Evolutionary conservation across 1,140 invertebrate species (phyloP), one percentile per base, ranked within the genome.

Genomic region (Drosophila kepulauana): DNA sequence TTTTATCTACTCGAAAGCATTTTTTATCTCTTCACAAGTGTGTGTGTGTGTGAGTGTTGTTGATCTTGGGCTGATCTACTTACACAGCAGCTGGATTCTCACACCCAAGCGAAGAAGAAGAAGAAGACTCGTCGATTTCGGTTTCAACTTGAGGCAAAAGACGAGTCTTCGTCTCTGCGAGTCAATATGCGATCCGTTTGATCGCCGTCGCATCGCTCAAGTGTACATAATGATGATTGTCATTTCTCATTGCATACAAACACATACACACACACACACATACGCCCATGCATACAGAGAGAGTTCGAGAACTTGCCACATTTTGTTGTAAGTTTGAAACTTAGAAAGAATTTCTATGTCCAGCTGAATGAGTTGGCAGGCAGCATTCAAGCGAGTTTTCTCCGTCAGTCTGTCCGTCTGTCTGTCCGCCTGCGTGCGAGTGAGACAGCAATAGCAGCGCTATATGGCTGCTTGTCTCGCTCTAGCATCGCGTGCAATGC

Each of bases 141-240:
- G 67, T 82, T 82, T 79, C 64, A 73, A 62, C 64, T 66, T 64
- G 57, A 79, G 74, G 38, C n/a, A 73, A 56, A 25, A 59, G 45
- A 41, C 35, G 58, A 46, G 16, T 43, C 63, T 33, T 59, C 33
- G 20, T 20, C 13, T 48, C 11, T 30, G 35, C 7, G 15, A 16
- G 15, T 48, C 66, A 69, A 62, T 52, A 69, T 52, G 46, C 56
- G 65, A 33, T 70, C 33, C 67, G 62, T 45, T 87, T 25, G 20
- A 25, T 25, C 20, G 20, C 20, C 20, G 20, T 25, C 20, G 20
- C 20, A 25, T 25, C 20, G 20, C 20, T 25, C 70, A 70, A 88
- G 78, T 88, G 85, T 74, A 79, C 57, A 76, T 89, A 89, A 88
- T 89, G 84, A 88, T 88, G 84, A 88, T 89, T 89, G 85, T 89